phyloP scores from a whole-genome alignment of 2,888 invertebrate species.

The Eurytoma californica region DNA sequence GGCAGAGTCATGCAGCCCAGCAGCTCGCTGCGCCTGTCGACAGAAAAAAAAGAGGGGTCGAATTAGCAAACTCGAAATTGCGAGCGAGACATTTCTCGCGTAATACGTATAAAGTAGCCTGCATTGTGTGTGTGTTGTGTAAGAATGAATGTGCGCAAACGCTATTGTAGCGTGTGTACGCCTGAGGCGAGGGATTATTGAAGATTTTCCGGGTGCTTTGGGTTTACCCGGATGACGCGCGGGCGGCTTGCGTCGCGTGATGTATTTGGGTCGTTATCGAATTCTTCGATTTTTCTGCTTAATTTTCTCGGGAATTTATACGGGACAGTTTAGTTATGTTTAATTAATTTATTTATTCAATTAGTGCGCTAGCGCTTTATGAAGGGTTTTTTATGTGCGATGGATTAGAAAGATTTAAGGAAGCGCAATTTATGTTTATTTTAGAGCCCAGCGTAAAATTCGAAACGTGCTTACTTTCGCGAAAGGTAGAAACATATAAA shows the following conservation, averaged over 20 bases:
- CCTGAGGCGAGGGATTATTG: background rate
- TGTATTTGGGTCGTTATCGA: background rate
- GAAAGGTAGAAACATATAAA: too few species aligned
- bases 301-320: background rate
- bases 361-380: too few species aligned
- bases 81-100: background rate
- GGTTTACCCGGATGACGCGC: background rate
- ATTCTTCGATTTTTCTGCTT: too few species aligned
- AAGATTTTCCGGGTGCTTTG: background rate
- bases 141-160: background rate
- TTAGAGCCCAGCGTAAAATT: too few species aligned
- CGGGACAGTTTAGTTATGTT: background rate
- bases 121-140: background rate
- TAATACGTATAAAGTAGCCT: background rate
- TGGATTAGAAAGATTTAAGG: too few species aligned
- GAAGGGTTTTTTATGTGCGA: too few species aligned
- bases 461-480: too few species aligned
- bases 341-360: background rate
- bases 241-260: background rate
- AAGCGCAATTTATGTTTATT: too few species aligned
- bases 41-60: slow-evolving; percentile 60
- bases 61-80: slow-evolving; percentile 69
- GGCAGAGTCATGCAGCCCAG: slow-evolving; percentile 96
- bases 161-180: too few species aligned
- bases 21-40: slow-evolving; percentile 93